These are phyloP conservation scores for Zaprionus inermis DNA, from an alignment of 1,140 invertebrate species.

Conservation along the genomic window DNA sequence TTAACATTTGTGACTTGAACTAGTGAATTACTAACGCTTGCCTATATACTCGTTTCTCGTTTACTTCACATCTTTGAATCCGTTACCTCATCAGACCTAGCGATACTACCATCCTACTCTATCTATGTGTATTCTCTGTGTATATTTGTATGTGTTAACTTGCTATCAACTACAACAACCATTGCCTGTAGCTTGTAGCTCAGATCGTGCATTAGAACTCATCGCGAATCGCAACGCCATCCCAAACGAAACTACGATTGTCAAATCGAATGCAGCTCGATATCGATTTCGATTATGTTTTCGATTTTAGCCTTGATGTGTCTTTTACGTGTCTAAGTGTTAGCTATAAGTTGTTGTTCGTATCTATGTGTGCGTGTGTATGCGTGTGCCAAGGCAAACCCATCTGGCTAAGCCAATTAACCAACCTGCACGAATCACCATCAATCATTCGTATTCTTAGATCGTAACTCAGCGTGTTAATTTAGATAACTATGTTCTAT, in stretches of 20 bases:
- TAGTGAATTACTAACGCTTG: slow-evolving; percentile 72
- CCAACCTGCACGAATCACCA: background rate
- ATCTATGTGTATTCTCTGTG: slow-evolving; percentile 1
- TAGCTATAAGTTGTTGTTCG: slow-evolving; percentile 5
- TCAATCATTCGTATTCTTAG: background rate
- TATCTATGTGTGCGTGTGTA: background rate
- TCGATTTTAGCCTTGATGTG: slow-evolving; percentile 11
- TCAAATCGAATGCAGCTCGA: slow-evolving; percentile 1
- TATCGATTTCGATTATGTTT: slow-evolving; percentile 2
- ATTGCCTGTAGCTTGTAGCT: slow-evolving; percentile 23
- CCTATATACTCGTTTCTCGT: slow-evolving; percentile 29
- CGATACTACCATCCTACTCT: background rate
- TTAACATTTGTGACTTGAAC: slow-evolving; percentile 79
- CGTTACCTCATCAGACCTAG: background rate
- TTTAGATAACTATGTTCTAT: background rate
- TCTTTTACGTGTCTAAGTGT: slow-evolving; percentile 7
- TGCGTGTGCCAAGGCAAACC: no score
- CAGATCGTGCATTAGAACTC: slow-evolving; percentile 22
- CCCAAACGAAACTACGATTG: background rate
- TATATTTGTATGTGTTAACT: slow-evolving; percentile 2
- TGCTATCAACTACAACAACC: background rate
- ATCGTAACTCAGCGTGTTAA: background rate
- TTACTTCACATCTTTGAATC: slow-evolving; percentile 21
- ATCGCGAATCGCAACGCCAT: no score
- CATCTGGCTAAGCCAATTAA: background rate